Conservation (phyloP, 2,797 vertebrate genomes). For the Tympanoctomys barrerae region DNA sequence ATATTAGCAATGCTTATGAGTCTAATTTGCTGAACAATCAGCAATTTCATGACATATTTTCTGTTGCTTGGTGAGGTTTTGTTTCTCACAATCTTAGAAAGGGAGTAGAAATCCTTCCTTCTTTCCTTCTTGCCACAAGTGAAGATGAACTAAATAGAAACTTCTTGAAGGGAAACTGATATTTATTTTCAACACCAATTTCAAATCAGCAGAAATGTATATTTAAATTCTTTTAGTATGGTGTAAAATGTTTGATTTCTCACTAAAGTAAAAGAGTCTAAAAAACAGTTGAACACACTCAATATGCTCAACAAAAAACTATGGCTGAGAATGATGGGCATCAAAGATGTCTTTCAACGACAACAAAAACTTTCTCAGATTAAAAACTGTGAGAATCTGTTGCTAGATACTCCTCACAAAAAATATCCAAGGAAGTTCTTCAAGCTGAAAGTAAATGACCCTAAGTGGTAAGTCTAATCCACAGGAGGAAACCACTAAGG, state of each 20-base stretch:
- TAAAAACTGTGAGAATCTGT: not conserved
- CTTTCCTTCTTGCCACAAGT: not conserved
- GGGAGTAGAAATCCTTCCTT: not conserved
- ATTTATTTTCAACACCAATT: slow-evolving; percentile 36
- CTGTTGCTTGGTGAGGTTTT: not conserved
- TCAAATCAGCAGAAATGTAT: not conserved
- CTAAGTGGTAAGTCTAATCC: not conserved
- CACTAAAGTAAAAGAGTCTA: not conserved
- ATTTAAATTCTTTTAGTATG: not conserved
- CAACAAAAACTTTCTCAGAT: not conserved
- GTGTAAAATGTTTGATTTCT: slow-evolving; percentile 23
- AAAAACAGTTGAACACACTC: not conserved
- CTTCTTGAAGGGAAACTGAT: not conserved
- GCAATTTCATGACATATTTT: not conserved
- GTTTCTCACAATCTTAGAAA: not conserved
- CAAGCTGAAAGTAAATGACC: not conserved
- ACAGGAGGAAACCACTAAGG: not conserved
- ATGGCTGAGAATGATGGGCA: not conserved
- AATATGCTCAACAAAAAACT: not conserved
- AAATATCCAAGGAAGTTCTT: not conserved
- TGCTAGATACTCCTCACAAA: not conserved
- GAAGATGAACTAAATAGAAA: not conserved
- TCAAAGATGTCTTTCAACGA: not conserved
- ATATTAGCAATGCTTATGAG: not conserved
- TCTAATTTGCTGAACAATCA: not conserved